Evolutionary conservation across 2,888 invertebrate species (phyloP), one percentile per base, ranked within the genome.

Genomic region (Stictocephala bisonia): DNA sequence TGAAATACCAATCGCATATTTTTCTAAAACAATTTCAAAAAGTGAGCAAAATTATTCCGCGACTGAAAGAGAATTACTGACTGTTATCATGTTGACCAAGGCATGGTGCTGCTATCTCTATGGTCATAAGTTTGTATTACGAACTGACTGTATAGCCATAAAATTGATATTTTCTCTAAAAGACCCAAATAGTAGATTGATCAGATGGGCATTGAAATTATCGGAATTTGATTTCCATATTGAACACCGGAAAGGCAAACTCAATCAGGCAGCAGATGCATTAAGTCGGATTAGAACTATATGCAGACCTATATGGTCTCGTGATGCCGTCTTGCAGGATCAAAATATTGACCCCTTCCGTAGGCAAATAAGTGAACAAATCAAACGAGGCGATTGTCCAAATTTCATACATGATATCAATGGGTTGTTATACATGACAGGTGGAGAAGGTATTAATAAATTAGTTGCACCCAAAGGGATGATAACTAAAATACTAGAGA

Each of bases 61-160:
- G 4, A 67, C 58, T 41, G 56, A 70, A 7, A 26, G 31, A n/a
- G 70, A 73, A 26, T 70, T 41, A 4, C 48, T 73, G 1, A 70
- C 69, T 1, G 44, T 73, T 13, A 27, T 73, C 3, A 53, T 27
- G 13, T 15, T 40, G 7, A 56, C 60, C 1, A 66, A 69, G 13
- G 50, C 35, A 24, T 73, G 51, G 29, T 29, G 44, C 20, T 44
- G 50, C 1, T 73, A 70, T 27, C 29, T 73, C 4, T 35, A 70
- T 22, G 73, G 73, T 11, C 31, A 51, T 40, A 2, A 24, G 11
- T 68, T 73, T 44, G 20, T 11, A n/a, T 41, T 69, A 1, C 18
- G 53, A 15, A 73, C 73, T 24, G 73, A 70, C 41, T 69, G 67
- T 53, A 56, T 53, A n/a, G n/a, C n/a, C n/a, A n/a, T n/a, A n/a